phyloP scores from a whole-genome alignment of 1,140 invertebrate species.

The Lepeophtheirus salmonis region DNA sequence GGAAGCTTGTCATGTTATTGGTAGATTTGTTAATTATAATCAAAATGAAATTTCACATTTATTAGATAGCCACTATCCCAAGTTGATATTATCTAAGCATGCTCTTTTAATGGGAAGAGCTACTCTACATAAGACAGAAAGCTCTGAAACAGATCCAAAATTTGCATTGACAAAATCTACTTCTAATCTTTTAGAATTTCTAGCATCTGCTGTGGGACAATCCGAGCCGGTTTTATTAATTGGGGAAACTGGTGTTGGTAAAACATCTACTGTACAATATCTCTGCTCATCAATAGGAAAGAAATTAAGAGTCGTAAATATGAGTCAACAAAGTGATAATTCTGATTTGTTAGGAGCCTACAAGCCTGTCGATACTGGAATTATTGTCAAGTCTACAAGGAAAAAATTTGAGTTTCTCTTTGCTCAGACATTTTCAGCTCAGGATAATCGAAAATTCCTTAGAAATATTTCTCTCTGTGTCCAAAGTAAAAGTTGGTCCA shows the following conservation, averaged over 20 bases:
- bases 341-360: slow-evolving; percentile 89
- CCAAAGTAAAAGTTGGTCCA: slow-evolving; percentile 6
- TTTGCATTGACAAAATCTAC: slow-evolving; percentile 64
- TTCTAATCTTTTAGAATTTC: slow-evolving; percentile 59
- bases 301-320: slow-evolving; percentile 80
- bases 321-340: slow-evolving; percentile 97
- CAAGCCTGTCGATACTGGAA: slow-evolving; percentile 81
- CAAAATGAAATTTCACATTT: neutral
- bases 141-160: neutral
- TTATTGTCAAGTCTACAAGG: slow-evolving; percentile 55
- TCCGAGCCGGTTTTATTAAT: slow-evolving; percentile 83
- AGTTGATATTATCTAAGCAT: neutral
- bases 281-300: slow-evolving; percentile 28
- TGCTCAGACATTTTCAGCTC: slow-evolving; percentile 48
- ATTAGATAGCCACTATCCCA: neutral
- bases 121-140: neutral
- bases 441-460: slow-evolving; percentile 68
- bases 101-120: neutral
- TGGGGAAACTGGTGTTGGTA: slow-evolving; percentile 95
- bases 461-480: slow-evolving; percentile 30
- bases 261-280: slow-evolving; percentile 89
- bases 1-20: neutral
- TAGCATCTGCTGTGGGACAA: slow-evolving; percentile 55
- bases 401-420: slow-evolving; percentile 73
- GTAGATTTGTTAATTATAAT: neutral